phyloP scores from a whole-genome alignment of 1,140 invertebrate species.

The Macrostomum lignano region DNA sequence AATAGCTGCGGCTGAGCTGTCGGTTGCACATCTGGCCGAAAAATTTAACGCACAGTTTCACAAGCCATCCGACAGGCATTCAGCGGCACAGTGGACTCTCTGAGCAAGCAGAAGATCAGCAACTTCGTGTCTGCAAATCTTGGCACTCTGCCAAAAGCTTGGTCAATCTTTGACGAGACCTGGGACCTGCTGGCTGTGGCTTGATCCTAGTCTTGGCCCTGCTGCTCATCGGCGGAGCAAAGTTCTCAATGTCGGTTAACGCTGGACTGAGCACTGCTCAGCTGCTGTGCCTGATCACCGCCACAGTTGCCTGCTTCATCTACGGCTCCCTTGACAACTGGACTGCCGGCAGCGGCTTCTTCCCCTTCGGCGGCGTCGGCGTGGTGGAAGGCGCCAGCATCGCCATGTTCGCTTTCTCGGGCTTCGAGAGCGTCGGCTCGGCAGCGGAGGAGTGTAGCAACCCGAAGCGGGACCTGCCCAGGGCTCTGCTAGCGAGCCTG shows the following conservation, averaged over 20 bases:
- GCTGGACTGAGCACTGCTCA: slow-evolving; percentile 42
- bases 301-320: slow-evolving; percentile 33
- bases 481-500: slow-evolving; percentile 49
- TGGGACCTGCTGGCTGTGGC: slow-evolving; percentile 48
- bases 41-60: too few species aligned
- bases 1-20: too few species aligned
- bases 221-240: slow-evolving; percentile 40
- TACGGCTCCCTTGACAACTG: slow-evolving; percentile 9
- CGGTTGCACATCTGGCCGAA: too few species aligned
- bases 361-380: slow-evolving; percentile 12
- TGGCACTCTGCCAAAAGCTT: slow-evolving; percentile 4
- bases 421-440: slow-evolving; percentile 42
- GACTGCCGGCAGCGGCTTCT: slow-evolving; percentile 12
- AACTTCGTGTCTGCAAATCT: slow-evolving; percentile 11
- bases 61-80: too few species aligned
- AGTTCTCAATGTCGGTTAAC: slow-evolving; percentile 41
- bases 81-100: slow-evolving; percentile 8
- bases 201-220: slow-evolving; percentile 14
- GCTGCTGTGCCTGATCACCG: slow-evolving; percentile 21
- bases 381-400: slow-evolving; percentile 12
- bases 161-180: slow-evolving; percentile 33
- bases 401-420: slow-evolving; percentile 18
- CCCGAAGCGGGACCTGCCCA: slow-evolving; percentile 43
- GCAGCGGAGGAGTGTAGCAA: slow-evolving; percentile 58
- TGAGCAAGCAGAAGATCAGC: slow-evolving; percentile 6